Conservation (phyloP, 2,888 invertebrate genomes). For the Pseudococcus jackbeardsleyi region DNA sequence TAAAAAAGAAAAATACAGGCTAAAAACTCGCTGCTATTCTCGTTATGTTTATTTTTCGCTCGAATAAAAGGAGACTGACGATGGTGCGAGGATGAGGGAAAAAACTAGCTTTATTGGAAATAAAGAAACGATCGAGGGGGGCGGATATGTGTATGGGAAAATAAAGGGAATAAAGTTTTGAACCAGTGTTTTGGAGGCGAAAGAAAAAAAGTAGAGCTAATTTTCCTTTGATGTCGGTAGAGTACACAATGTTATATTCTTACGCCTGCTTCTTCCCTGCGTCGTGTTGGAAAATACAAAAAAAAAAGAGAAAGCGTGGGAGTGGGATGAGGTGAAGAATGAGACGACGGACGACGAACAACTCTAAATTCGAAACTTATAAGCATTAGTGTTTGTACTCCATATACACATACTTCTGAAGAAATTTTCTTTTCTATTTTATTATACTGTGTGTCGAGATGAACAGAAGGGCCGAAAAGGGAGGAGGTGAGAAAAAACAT, state of each 20-base stretch:
- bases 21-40: background rate
- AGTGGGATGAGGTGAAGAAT: background rate
- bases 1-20: slow-evolving; percentile 14
- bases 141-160: background rate
- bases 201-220: background rate
- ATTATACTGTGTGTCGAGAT: slow-evolving; percentile 11
- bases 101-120: background rate
- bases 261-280: background rate
- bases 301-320: background rate
- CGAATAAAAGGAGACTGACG: background rate
- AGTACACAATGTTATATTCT: background rate
- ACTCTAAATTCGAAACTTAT: background rate
- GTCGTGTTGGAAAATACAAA: background rate
- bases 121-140: background rate
- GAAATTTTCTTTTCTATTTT: background rate
- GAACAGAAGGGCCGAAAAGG: background rate
- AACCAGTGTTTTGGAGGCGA: slow-evolving; percentile 22
- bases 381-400: background rate
- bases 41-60: slow-evolving; percentile 35
- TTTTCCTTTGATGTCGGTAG: slow-evolving; percentile 38
- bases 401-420: background rate
- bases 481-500: background rate
- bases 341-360: background rate
- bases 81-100: too few species aligned
- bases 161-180: slow-evolving; percentile 15